These are phyloP conservation scores for Leptosomus discolor DNA, from an alignment of 2,113 vertebrate species.

Conservation along the genomic window DNA sequence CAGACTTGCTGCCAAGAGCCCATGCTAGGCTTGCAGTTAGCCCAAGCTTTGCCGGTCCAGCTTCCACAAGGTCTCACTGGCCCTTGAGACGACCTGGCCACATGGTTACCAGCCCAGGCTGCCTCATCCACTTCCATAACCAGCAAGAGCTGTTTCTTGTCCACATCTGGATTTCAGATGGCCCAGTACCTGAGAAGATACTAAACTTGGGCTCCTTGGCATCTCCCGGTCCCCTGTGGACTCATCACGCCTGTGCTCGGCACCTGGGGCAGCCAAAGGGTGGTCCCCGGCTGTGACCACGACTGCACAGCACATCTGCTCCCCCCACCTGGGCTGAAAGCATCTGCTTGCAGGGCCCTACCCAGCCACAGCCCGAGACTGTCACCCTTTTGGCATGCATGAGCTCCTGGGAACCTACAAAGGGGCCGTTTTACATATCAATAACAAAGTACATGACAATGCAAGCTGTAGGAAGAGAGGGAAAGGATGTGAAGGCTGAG, in stretches of 20 bases:
- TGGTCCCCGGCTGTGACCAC: neutral
- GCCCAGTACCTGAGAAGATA: neutral
- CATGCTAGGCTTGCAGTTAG: neutral
- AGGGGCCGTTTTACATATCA: neutral
- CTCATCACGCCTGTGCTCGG: neutral
- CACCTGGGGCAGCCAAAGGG: neutral
- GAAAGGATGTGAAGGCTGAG: neutral
- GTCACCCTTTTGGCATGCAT: neutral
- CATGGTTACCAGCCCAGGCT: neutral
- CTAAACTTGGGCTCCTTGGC: neutral
- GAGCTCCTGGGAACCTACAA: neutral
- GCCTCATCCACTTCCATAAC: neutral
- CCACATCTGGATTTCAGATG: neutral
- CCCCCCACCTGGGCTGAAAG: neutral
- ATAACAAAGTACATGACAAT: neutral
- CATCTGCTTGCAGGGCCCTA: neutral
- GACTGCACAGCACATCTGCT: neutral
- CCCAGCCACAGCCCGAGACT: neutral
- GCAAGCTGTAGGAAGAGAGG: neutral
- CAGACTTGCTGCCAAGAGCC: neutral
- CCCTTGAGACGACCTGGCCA: neutral
- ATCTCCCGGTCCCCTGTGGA: neutral
- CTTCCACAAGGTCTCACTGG: neutral
- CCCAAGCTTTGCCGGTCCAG: neutral
- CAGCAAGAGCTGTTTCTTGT: neutral